These are phyloP conservation scores for Saccostrea echinata DNA, from an alignment of 1,140 invertebrate genomes.

Conservation along the genomic window DNA sequence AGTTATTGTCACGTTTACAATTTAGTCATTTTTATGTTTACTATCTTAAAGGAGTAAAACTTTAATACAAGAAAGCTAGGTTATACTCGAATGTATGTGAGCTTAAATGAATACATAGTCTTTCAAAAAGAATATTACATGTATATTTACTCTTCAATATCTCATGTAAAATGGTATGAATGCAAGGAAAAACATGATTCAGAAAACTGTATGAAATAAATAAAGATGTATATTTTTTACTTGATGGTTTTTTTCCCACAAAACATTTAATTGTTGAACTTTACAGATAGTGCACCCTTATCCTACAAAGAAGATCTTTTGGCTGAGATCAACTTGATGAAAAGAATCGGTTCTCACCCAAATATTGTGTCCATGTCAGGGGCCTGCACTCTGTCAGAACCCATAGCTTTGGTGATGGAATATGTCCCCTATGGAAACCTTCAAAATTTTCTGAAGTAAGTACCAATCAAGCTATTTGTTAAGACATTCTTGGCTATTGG, in stretches of 20 bases:
- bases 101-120: background rate
- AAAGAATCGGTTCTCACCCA: slow-evolving; percentile 90
- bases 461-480: slow-evolving; percentile 9
- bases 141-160: too few species aligned
- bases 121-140: background rate
- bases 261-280: background rate
- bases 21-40: background rate
- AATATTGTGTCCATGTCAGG: slow-evolving; percentile 92
- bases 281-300: slow-evolving; percentile 74
- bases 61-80: background rate
- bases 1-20: background rate
- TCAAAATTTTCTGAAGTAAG: slow-evolving; percentile 89
- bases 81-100: background rate
- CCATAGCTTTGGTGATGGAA: slow-evolving; percentile 96
- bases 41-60: background rate
- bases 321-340: slow-evolving; percentile 90
- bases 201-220: too few species aligned
- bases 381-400: slow-evolving; percentile 90
- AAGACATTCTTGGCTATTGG: too few species aligned
- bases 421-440: slow-evolving; percentile 94
- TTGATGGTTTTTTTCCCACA: too few species aligned
- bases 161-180: too few species aligned
- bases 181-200: too few species aligned
- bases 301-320: slow-evolving; percentile 88
- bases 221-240: too few species aligned